Evolutionary conservation across 1,140 invertebrate genomes (phyloP).

Genomic region (Lamellibrachia luymesi): DNA sequence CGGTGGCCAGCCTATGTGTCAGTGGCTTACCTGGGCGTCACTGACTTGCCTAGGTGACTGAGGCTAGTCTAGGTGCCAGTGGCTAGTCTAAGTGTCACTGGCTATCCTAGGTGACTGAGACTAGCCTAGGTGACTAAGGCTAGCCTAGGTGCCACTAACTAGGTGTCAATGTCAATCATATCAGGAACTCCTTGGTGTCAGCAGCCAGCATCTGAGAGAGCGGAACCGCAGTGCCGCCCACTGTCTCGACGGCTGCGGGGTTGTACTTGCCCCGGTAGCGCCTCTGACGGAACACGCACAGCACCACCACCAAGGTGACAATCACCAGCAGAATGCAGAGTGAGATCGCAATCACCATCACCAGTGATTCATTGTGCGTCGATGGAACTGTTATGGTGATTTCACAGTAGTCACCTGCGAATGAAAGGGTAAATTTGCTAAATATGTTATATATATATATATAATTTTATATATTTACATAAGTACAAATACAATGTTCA

Average conservation of each 20-base stretch:
- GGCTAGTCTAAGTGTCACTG: no score
- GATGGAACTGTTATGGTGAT: neutral
- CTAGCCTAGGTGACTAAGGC: neutral
- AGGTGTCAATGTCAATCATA: neutral
- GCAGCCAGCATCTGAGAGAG: neutral
- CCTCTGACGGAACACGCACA: neutral
- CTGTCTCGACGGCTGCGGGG: neutral
- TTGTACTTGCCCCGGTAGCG: slow-evolving; percentile 7
- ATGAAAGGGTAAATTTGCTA: neutral
- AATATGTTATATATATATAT: neutral
- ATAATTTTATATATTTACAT: neutral
- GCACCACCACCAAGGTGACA: neutral
- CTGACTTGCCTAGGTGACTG: neutral
- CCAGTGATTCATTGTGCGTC: neutral
- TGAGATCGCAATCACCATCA: neutral
- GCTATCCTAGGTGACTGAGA: no score
- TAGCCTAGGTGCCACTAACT: neutral
- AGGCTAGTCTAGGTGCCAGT: neutral
- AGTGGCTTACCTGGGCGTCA: no score
- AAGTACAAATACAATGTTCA: no score
- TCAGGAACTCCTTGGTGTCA: slow-evolving; percentile 14
- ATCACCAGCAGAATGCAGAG: neutral
- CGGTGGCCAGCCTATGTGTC: no score
- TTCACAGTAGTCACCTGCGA: neutral
- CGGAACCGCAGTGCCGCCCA: neutral